A percentile compares a stretch with the other conserved stretches of the same genome.
Evolutionary conservation across 2,797 vertebrate species (phyloP).

Genomic region (Dendrocincla fuliginosa): DNA sequence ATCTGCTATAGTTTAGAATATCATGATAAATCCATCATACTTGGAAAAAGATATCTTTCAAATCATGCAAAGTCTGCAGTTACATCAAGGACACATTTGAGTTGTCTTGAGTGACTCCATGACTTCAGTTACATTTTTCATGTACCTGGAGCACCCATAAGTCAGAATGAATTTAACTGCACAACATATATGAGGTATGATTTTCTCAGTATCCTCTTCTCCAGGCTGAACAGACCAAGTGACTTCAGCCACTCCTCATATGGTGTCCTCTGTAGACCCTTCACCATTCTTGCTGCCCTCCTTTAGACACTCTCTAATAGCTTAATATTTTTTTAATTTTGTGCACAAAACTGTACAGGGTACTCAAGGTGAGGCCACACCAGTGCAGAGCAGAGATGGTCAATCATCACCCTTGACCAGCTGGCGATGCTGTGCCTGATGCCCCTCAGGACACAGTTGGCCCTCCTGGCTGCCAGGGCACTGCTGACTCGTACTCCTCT

Average conservation of each 20-base stretch:
- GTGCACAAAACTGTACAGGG: not conserved
- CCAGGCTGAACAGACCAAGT: not conserved
- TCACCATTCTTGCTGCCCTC: not conserved
- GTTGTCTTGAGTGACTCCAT: not conserved
- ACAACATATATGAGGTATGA: not conserved
- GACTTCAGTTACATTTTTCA: not conserved
- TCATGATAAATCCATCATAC: not conserved
- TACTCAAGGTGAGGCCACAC: rapidly evolving
- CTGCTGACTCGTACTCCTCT: not conserved
- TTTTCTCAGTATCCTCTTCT: not conserved
- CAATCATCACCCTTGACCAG: not conserved
- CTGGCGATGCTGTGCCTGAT: not conserved
- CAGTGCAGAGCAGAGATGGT: not conserved
- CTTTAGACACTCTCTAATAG: not conserved
- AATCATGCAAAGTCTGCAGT: not conserved
- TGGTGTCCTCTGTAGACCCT: rapidly evolving
- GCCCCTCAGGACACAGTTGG: rapidly evolving
- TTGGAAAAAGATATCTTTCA: not conserved
- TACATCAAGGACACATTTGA: not conserved
- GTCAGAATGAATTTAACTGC: not conserved
- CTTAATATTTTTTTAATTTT: not conserved
- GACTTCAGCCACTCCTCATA: not conserved
- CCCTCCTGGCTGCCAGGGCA: not conserved
- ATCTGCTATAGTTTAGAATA: not conserved
- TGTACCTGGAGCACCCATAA: not conserved